Conservation (phyloP, 2,797 vertebrate genomes). For the Anguilla marmorata region DNA sequence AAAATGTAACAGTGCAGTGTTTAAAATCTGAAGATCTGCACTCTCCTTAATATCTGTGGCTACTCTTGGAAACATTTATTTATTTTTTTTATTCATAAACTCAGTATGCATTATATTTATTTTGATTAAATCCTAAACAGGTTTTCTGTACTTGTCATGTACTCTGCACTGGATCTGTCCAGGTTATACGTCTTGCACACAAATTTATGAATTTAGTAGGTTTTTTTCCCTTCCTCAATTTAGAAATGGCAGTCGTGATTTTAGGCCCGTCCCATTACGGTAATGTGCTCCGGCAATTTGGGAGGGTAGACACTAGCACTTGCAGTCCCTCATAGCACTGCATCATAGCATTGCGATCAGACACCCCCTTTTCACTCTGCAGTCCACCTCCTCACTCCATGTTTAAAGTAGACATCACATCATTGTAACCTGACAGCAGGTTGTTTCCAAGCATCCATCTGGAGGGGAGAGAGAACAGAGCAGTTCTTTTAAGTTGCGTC, state of each 20-base stretch:
- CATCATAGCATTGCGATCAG: neutral
- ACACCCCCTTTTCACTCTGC: neutral
- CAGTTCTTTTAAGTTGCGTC: neutral
- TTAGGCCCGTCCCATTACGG: neutral
- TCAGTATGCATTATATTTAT: neutral
- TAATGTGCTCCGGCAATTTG: neutral
- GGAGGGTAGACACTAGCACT: neutral
- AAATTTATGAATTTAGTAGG: neutral
- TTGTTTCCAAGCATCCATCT: neutral
- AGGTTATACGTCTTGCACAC: neutral
- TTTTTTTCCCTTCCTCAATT: neutral
- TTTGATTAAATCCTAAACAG: neutral
- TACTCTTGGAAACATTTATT: neutral
- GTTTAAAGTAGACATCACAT: neutral
- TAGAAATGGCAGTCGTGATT: neutral
- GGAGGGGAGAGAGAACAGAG: neutral
- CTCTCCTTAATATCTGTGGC: neutral
- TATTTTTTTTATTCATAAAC: neutral
- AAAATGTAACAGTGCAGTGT: neutral
- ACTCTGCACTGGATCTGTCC: neutral
- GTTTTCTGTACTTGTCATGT: neutral
- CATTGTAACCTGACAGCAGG: neutral
- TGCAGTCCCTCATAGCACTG: neutral
- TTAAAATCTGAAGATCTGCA: neutral
- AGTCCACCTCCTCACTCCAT: neutral